phyloP scores from a whole-genome alignment of 2,113 vertebrate genomes.

The Protobothrops mucrosquamatus region DNA sequence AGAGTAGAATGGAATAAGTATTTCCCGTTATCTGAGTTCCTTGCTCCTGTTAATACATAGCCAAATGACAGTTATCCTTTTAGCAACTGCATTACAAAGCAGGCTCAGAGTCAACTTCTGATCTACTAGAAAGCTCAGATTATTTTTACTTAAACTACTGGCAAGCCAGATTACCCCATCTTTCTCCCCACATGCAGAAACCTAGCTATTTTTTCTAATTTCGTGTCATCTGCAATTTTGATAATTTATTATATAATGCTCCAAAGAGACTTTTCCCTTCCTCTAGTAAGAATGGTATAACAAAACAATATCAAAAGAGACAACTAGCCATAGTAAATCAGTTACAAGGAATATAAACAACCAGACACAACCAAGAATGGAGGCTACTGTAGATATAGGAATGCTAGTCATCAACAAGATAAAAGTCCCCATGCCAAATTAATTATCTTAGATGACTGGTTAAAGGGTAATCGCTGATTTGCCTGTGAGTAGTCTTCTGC shows the following conservation, averaged over 20 bases:
- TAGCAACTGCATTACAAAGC: not conserved
- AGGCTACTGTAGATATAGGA: not conserved
- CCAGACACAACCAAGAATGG: not conserved
- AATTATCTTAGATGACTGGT: not conserved
- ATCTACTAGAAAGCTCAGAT: not conserved
- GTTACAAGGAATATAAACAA: not conserved
- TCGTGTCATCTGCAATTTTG: not conserved
- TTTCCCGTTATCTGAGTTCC: not conserved
- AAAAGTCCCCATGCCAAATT: not conserved
- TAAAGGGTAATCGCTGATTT: not conserved
- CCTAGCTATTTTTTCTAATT: not conserved
- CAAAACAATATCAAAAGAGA: not conserved
- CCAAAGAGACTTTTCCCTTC: not conserved
- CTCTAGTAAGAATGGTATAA: not conserved
- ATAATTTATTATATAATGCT: not conserved
- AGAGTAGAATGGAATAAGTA: not conserved
- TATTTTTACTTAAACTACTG: not conserved
- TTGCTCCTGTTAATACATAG: not conserved
- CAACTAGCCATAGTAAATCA: not conserved
- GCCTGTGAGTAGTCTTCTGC: not conserved
- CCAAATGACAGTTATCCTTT: not conserved
- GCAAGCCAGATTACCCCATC: not conserved
- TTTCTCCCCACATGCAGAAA: not conserved
- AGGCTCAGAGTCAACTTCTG: not conserved
- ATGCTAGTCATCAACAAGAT: not conserved